phyloP scores from a whole-genome alignment of 2,797 vertebrate species.

The Sardinella longiceps region DNA sequence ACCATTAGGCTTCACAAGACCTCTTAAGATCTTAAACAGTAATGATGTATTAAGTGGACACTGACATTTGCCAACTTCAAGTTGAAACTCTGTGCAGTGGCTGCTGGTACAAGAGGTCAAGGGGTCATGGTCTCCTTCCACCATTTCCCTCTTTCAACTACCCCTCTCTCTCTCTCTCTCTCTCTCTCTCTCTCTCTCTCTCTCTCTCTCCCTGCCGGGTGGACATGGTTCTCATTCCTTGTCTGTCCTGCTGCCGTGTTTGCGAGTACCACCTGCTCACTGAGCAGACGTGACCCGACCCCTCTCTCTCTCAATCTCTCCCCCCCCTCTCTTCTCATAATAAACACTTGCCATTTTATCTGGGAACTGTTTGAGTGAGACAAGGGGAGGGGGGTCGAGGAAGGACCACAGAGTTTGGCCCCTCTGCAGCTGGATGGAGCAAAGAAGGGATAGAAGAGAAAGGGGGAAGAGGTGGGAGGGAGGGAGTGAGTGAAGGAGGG shows the following conservation, averaged over 20 bases:
- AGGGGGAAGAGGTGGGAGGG: not conserved
- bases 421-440: constrained; percentile 49
- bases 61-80: not conserved
- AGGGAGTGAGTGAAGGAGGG: too few relatives aligned
- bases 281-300: constrained; percentile 78
- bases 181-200: constrained; percentile 33
- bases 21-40: not conserved
- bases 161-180: constrained; percentile 26
- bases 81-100: not conserved
- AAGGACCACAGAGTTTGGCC: constrained; percentile 39
- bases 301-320: constrained; percentile 77
- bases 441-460: constrained; percentile 48
- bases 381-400: constrained; percentile 69
- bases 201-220: not conserved
- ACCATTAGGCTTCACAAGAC: not conserved
- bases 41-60: constrained; percentile 5
- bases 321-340: constrained; percentile 74
- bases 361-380: constrained; percentile 82
- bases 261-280: constrained; percentile 77
- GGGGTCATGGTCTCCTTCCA: not conserved
- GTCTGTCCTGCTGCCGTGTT: constrained; percentile 56
- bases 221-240: constrained; percentile 31
- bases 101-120: not conserved
- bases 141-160: not conserved
- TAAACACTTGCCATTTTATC: constrained; percentile 87